Percentiles rank a stretch among this genome's conserved stretches.
Conservation (phyloP, 2,113 vertebrate genomes). For the Amblyopsis rosae region DNA sequence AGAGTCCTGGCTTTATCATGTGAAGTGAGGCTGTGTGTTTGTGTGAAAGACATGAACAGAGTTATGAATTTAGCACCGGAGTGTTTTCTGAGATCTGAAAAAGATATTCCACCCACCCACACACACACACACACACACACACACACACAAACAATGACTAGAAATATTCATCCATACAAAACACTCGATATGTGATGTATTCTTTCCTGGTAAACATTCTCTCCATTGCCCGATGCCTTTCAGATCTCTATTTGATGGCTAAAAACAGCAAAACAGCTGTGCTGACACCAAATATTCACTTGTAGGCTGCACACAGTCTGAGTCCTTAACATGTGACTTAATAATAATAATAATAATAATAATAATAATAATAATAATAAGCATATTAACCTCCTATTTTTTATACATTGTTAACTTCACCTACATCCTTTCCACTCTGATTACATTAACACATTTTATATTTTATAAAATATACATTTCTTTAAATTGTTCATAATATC, state of each 20-base stretch:
- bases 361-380: not conserved
- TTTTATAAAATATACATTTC: not conserved
- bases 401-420: too few species aligned
- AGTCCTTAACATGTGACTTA: not conserved
- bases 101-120: not conserved
- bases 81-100: not conserved
- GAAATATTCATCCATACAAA: slow-evolving; percentile 7
- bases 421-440: not conserved
- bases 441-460: not conserved
- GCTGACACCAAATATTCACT: not conserved
- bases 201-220: slow-evolving; percentile 1
- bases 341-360: not conserved
- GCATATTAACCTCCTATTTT: not conserved
- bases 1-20: not conserved
- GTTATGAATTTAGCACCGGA: not conserved
- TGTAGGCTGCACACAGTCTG: not conserved
- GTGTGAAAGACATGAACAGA: not conserved
- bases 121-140: too few species aligned
- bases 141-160: not conserved
- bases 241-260: not conserved
- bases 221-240: slow-evolving; percentile 1
- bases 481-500: slow-evolving; percentile 27
- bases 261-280: not conserved
- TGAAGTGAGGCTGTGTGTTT: not conserved
- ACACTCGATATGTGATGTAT: not conserved